Base-by-base conservation (phyloP, 2,888 invertebrate genomes). In the Drosophila yooni region DNA sequence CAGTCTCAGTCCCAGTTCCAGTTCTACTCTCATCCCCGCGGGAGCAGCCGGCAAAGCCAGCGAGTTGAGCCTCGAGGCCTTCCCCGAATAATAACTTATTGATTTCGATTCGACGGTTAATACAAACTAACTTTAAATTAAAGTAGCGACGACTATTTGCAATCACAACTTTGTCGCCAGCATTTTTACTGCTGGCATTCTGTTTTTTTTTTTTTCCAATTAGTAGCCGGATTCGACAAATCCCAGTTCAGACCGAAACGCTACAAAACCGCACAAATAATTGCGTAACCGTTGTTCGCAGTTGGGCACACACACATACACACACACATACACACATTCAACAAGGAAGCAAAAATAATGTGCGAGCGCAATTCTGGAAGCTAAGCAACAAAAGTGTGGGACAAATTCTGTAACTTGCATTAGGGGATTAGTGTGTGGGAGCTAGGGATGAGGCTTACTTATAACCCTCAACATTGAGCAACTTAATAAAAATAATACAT, bases 31-130 rank as follows among this genome's bases (percentile, higher is more conserved):
- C 48, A 68, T 29, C 21, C 74, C 75, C 69, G 21, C 50, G 77
- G 57, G 57, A 46, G 57, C 15, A 70, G 65, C 65, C 56, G 31
- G 58, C 5, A 48, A 38, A 53, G 63, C 52, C 40, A 58, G 46
- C 52, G 67, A 48, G 61, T 46, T 59, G n/a, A 31, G 74, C 74
- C 57, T 13, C 53, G 53, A 67, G 74, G 77, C 61, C 58, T 34
- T 66, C 61, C 51, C 70, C 72, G 76, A 69, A 80, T 83, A 83
- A 78, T 83, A 81, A 71, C 78, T 88, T 87, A 82, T 88, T 87
- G 88, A 88, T 88, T 88, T 82, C 52, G 76, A 82, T 82, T 81
- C 71, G 77, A 61, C 53, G 52, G 60, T 11, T 61, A 76, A 58
- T 33, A 59, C 8, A 46, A 46, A 25, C 25, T 60, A 62, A 79